phyloP scores from a whole-genome alignment of 2,888 invertebrate genomes.

The Eupsilia transversa region DNA sequence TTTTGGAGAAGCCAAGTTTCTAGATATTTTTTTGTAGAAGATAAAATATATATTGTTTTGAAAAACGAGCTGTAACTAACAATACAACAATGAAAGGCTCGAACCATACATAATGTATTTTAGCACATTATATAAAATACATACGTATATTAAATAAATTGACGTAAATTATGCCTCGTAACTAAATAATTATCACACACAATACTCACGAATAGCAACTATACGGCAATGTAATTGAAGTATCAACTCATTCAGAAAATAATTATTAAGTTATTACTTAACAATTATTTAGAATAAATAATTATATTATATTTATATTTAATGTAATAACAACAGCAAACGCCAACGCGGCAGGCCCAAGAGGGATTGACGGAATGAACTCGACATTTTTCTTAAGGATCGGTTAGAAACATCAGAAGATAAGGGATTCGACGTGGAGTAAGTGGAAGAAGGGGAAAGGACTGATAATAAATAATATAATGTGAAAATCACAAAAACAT shows the following conservation, averaged over 20 bases:
- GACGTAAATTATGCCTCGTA: constrained; percentile 7
- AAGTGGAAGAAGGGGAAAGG: too few relatives aligned
- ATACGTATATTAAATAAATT: neutral
- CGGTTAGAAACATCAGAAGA: too few relatives aligned
- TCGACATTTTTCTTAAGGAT: too few relatives aligned
- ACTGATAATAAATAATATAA: neutral
- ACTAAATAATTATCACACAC: constrained; percentile 5
- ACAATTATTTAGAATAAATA: too few relatives aligned
- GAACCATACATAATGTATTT: constrained; percentile 24
- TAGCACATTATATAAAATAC: neutral
- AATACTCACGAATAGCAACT: neutral
- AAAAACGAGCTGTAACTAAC: constrained; percentile 30
- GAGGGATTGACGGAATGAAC: too few relatives aligned
- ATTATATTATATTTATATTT: too few relatives aligned
- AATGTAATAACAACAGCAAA: too few relatives aligned
- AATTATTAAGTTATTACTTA: neutral
- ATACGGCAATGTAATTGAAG: neutral
- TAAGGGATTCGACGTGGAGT: too few relatives aligned
- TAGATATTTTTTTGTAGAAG: too few relatives aligned
- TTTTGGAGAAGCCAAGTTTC: too few relatives aligned
- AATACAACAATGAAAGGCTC: constrained; percentile 13
- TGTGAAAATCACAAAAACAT: neutral
- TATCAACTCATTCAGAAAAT: neutral
- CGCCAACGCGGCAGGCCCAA: too few relatives aligned
- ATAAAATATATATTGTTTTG: too few relatives aligned